Conservation (phyloP, 1,140 invertebrate genomes). For the Batillaria attramentaria region DNA sequence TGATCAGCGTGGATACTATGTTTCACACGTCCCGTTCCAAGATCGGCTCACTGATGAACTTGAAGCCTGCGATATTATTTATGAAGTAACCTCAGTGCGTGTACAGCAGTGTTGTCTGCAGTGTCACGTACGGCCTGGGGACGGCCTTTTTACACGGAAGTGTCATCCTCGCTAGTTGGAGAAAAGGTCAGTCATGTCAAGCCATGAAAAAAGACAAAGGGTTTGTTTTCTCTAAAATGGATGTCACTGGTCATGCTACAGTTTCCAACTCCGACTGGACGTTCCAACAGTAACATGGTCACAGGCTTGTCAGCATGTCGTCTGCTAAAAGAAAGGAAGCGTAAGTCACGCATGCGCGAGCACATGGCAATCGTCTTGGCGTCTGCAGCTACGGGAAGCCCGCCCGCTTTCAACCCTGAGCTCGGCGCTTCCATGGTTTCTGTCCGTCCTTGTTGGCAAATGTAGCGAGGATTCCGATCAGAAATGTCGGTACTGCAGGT, state of each 20-base stretch:
- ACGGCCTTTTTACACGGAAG: too few relatives aligned
- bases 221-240: background rate
- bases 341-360: background rate
- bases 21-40: too few relatives aligned
- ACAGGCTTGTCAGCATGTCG: background rate
- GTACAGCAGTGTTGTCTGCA: too few relatives aligned
- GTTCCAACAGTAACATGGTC: background rate
- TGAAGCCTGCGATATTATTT: too few relatives aligned
- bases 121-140: too few relatives aligned
- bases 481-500: slow-evolving; percentile 56
- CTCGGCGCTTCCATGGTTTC: background rate
- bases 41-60: too few relatives aligned
- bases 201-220: too few relatives aligned
- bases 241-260: background rate
- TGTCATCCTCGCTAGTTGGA: too few relatives aligned
- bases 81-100: too few relatives aligned
- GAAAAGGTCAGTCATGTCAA: too few relatives aligned
- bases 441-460: background rate
- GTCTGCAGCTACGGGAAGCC: slow-evolving; percentile 32
- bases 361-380: slow-evolving; percentile 37
- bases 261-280: too few relatives aligned
- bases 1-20: too few relatives aligned
- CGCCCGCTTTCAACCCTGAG: slow-evolving; percentile 13
- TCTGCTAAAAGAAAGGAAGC: slow-evolving; percentile 9
- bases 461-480: slow-evolving; percentile 24